Base-by-base conservation (phyloP, 2,797 vertebrate species). In the Kryptopterus vitreolus region DNA sequence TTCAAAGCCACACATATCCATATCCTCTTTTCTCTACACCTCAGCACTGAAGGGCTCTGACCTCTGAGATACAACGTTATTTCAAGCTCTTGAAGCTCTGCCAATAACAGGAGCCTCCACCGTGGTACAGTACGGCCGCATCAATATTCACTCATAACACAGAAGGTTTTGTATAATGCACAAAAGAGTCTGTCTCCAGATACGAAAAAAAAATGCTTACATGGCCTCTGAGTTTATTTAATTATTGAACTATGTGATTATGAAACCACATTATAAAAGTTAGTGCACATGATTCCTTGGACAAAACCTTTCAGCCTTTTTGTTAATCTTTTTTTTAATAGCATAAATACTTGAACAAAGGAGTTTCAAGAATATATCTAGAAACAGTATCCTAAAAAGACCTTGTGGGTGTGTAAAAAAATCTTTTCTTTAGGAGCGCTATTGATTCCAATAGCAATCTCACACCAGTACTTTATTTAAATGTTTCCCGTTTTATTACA, bases 1-100 rank as follows among this genome's bases (percentile, higher is more conserved):
- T 85, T 86, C 85, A 86, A 85, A 83, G 82, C 65, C 69, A 83
- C 46, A 82, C 58, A 69, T 82, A 80, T 66, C 82, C 77, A 78
- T 80, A 82, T 82, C 53, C 62, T 82, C 22, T 61, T 83, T 82
- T 82, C 78, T 65, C 72, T 80, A 75, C 82, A 81, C 77, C 80
- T 86, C 74, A 81, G 55, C 71, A 63, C 69, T 62, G 57, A 62
- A 79, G 48, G 22, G 62, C 63, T 80, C 65, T 61, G 62, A 76
- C 82, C 79, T 77, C 68, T 81, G 68, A 86, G 55, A 43, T 58
- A 61, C 66, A 81, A 81, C 79, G 63, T 77, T 81, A 69, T 69
- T 50, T 53, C 73, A 50, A 74, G 16, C 24, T 18, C 69, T 83
- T 87, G 77, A 87, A 82, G 78, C 79, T 76, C 22, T 63, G 77